These are phyloP conservation scores for Silurus meridionalis DNA, from an alignment of 2,113 vertebrate species.

Conservation along the genomic window DNA sequence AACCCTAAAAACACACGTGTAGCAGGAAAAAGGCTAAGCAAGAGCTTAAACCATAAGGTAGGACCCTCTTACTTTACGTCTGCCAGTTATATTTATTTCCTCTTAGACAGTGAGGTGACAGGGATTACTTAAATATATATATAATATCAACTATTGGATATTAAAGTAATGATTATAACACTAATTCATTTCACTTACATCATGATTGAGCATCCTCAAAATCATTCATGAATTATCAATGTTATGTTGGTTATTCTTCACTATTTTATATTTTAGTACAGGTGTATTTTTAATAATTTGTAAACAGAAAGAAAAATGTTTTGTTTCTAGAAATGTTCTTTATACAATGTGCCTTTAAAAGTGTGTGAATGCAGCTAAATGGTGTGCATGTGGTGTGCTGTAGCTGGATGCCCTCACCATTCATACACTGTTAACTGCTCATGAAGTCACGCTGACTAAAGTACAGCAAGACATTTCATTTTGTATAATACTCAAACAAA, in stretches of 20 bases:
- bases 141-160: not conserved
- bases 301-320: not conserved
- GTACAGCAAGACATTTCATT: slow-evolving; percentile 12
- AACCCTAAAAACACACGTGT: slow-evolving; percentile 51
- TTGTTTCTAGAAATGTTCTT: slow-evolving; percentile 65
- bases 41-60: slow-evolving; percentile 62
- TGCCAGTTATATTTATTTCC: not conserved
- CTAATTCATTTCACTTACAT: not conserved
- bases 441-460: slow-evolving; percentile 41
- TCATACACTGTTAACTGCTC: slow-evolving; percentile 34
- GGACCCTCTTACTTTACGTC: slow-evolving; percentile 42
- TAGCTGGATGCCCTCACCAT: slow-evolving; percentile 3
- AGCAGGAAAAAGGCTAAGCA: slow-evolving; percentile 56
- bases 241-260: not conserved
- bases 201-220: not conserved
- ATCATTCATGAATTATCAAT: no score
- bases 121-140: not conserved
- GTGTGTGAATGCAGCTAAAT: slow-evolving; percentile 41
- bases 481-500: not conserved
- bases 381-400: not conserved
- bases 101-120: not conserved
- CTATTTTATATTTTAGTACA: not conserved
- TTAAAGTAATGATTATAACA: not conserved
- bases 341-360: slow-evolving; percentile 61
- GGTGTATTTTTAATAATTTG: not conserved